Conservation (phyloP, 2,113 vertebrate species). For the Labrus mixtus region DNA sequence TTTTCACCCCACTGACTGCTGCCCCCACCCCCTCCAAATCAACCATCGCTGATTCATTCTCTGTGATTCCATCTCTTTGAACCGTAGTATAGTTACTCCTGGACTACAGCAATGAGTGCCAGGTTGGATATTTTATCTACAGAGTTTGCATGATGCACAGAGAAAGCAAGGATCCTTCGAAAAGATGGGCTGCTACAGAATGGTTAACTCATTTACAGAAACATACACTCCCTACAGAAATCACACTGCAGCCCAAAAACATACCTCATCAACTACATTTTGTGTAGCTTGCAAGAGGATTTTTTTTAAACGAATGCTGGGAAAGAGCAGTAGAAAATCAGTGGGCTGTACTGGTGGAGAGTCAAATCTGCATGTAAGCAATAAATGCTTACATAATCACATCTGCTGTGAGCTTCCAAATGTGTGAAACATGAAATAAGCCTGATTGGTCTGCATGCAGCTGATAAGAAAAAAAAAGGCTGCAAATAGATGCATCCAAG, state of each 20-base stretch:
- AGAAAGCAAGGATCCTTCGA: constrained; percentile 9
- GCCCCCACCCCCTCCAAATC: constrained; percentile 1
- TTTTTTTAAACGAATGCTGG: neutral
- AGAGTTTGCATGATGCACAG: constrained; percentile 33
- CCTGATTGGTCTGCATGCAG: constrained; percentile 42
- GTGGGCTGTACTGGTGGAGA: constrained; percentile 23
- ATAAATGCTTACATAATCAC: constrained; percentile 74
- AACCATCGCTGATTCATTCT: constrained; percentile 27
- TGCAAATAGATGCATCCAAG: constrained; percentile 8
- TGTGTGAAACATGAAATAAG: constrained; percentile 67
- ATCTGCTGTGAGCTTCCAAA: constrained; percentile 63
- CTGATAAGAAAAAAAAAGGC: constrained; percentile 28
- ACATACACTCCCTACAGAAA: constrained; percentile 16
- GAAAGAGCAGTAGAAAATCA: constrained; percentile 19
- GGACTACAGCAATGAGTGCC: neutral
- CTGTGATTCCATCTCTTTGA: constrained; percentile 13
- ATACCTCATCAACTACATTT: constrained; percentile 8
- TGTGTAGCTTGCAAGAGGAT: neutral
- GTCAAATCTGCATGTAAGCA: constrained; percentile 54
- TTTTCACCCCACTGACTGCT: constrained; percentile 65
- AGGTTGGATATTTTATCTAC: constrained; percentile 15
- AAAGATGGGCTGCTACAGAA: constrained; percentile 13
- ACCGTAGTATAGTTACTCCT: neutral
- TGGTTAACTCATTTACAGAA: constrained; percentile 5
- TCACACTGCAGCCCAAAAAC: constrained; percentile 6